These are phyloP conservation scores for Colaptes auratus DNA, from an alignment of 2,113 vertebrate species.

Conservation along the genomic window DNA sequence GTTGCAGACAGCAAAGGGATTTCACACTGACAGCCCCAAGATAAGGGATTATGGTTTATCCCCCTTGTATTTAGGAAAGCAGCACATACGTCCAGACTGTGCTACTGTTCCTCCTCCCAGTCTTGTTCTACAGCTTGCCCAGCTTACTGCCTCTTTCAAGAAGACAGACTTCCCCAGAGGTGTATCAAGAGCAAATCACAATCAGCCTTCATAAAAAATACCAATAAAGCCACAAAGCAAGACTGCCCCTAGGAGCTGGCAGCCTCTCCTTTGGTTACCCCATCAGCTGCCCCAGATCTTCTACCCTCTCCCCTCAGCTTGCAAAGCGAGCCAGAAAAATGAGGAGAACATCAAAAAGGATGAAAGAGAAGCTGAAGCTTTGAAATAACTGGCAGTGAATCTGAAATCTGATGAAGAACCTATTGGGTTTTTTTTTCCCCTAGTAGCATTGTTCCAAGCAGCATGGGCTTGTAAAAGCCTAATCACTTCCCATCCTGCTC, in stretches of 20 bases:
- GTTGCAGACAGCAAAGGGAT: not conserved
- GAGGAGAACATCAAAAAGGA: not conserved
- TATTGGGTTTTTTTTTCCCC: not conserved
- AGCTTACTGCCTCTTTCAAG: not conserved
- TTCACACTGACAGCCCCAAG: not conserved
- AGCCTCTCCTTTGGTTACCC: not conserved
- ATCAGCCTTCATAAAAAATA: not conserved
- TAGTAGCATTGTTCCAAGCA: slow-evolving; percentile 57
- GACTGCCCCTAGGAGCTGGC: not conserved
- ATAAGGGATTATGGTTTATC: not conserved
- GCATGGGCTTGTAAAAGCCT: slow-evolving; percentile 40
- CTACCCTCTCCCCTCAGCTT: not conserved
- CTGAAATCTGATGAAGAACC: not conserved
- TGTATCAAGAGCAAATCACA: not conserved
- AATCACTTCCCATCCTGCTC: slow-evolving; percentile 61
- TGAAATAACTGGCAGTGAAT: slow-evolving; percentile 25
- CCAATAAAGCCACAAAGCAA: not conserved
- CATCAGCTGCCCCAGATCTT: fast-evolving
- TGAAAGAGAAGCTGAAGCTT: not conserved
- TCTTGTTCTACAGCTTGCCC: not conserved
- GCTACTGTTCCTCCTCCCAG: not conserved
- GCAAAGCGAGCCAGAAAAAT: not conserved
- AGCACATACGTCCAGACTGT: fast-evolving
- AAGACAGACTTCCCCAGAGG: not conserved
- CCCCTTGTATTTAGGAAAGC: not conserved